These are phyloP conservation scores for Eurytoma californica DNA, from an alignment of 2,888 invertebrate genomes.

Conservation along the genomic window DNA sequence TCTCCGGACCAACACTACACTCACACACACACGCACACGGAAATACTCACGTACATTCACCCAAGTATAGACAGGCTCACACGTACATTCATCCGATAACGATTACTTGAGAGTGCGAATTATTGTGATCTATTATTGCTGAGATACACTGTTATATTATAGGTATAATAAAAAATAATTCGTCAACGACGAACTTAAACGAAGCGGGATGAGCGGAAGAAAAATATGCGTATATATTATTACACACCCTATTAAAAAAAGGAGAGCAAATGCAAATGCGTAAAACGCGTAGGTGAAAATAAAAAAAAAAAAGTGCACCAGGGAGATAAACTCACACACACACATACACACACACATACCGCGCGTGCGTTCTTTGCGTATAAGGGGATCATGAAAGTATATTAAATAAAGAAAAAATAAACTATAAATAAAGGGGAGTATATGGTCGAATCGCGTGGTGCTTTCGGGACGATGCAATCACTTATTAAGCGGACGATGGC, in stretches of 20 bases:
- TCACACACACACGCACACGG: no score
- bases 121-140: slow-evolving; percentile 46
- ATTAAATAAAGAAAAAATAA: slow-evolving; percentile 9
- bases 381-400: slow-evolving; percentile 64
- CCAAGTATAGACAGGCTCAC: no score
- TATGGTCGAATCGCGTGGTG: slow-evolving; percentile 58
- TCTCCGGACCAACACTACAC: no score
- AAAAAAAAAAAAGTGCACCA: no score
- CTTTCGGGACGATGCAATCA: slow-evolving; percentile 59
- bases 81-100: slow-evolving; percentile 3
- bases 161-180: not conserved
- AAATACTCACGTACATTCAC: no score
- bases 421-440: not conserved
- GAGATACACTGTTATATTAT: slow-evolving; percentile 27
- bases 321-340: no score
- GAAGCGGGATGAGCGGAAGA: not conserved
- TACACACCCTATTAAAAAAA: no score
- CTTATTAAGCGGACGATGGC: slow-evolving; percentile 40
- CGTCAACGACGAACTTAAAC: not conserved
- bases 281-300: no score
- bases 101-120: slow-evolving; percentile 32
- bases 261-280: no score
- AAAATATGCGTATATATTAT: slow-evolving; percentile 13
- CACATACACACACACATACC: not conserved
- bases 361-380: slow-evolving; percentile 41